phyloP scores from a whole-genome alignment of 1,140 invertebrate species.

The Venustaconcha ellipsiformis region DNA sequence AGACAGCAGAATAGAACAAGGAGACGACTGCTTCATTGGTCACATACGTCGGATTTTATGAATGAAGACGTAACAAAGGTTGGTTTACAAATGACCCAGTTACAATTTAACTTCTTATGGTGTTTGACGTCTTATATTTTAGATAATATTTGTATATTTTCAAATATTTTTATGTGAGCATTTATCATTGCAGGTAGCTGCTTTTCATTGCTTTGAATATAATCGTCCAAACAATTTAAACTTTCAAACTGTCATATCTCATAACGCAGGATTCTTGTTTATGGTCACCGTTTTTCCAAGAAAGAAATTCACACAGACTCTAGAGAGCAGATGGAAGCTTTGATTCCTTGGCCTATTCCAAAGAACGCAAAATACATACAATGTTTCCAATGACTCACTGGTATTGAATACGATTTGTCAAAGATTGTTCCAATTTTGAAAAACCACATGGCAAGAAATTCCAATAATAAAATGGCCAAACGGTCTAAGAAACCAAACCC shows the following conservation, averaged over 20 bases:
- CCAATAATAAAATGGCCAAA: too few relatives aligned
- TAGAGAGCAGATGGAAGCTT: constrained; percentile 1
- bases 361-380: not conserved
- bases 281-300: constrained; percentile 3
- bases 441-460: too few relatives aligned
- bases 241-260: constrained; percentile 22
- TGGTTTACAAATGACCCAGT: constrained; percentile 66
- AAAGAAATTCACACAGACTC: constrained; percentile 7
- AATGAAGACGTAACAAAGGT: constrained; percentile 66
- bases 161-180: constrained; percentile 2
- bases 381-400: too few relatives aligned
- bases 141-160: constrained; percentile 27
- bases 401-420: too few relatives aligned
- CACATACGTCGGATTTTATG: constrained; percentile 33
- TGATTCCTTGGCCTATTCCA: constrained; percentile 3
- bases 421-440: too few relatives aligned
- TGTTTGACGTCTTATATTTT: constrained; percentile 33
- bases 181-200: not conserved
- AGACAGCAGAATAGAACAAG: constrained; percentile 3
- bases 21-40: constrained; percentile 10
- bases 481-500: too few relatives aligned
- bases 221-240: constrained; percentile 15
- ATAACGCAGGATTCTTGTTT: constrained; percentile 8
- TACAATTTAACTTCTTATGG: constrained; percentile 63
- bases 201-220: constrained; percentile 7